phyloP scores from a whole-genome alignment of 1,140 invertebrate genomes.

The Nylanderia fulva region DNA sequence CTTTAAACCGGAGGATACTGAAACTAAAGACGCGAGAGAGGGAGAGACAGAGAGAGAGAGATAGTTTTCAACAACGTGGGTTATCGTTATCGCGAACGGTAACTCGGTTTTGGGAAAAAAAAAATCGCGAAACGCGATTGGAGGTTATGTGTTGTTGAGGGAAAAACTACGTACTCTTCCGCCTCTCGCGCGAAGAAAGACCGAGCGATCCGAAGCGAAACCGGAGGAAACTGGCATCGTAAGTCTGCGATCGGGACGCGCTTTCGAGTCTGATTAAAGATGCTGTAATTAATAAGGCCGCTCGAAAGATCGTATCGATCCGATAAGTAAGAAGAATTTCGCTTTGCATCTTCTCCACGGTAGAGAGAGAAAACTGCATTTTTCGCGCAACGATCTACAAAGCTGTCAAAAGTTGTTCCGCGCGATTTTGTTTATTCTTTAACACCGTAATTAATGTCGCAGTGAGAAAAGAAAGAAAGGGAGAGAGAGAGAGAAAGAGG shows the following conservation, averaged over 20 bases:
- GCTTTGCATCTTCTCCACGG: background rate
- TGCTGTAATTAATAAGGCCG: constrained; percentile 13
- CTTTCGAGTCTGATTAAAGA: background rate
- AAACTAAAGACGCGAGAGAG: no score
- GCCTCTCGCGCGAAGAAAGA: constrained; percentile 14
- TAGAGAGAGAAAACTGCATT: constrained; percentile 5
- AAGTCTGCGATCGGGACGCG: constrained; percentile 22
- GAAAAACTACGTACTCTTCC: constrained; percentile 26
- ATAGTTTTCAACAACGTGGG: background rate
- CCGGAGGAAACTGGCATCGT: background rate
- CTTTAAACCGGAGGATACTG: no score
- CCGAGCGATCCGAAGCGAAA: background rate
- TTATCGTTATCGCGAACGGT: background rate
- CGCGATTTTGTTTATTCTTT: background rate
- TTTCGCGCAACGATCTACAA: background rate
- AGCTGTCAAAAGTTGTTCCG: background rate
- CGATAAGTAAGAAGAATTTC: background rate
- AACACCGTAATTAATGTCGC: background rate
- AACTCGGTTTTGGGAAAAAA: constrained; percentile 43
- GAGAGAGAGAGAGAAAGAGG: background rate
- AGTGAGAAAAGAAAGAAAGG: background rate
- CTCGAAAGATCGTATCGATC: constrained; percentile 34
- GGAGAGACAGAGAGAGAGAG: no score
- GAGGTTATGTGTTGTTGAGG: constrained; percentile 74
- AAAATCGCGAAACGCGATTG: constrained; percentile 47